Conservation (phyloP, 2,113 vertebrate species). For the Esox niger region DNA sequence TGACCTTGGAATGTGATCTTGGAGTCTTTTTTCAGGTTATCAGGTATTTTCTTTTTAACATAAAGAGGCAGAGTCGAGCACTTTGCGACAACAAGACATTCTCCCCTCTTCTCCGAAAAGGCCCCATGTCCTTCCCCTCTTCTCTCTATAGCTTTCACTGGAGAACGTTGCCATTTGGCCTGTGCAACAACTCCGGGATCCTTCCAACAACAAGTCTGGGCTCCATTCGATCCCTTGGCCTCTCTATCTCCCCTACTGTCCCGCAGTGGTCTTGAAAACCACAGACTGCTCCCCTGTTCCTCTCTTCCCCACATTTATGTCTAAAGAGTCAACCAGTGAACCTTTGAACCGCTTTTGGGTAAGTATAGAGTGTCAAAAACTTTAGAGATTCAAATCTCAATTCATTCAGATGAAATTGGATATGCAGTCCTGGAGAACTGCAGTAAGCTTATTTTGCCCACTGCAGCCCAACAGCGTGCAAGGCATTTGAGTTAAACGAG, state of each 20-base stretch:
- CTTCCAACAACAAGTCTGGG: conserved; percentile 59
- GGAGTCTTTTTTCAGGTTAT: too few relatives aligned
- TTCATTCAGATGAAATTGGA: conserved; percentile 20
- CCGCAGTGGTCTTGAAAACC: conserved; percentile 30
- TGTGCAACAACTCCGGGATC: conserved; percentile 14
- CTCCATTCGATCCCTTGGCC: conserved; percentile 9
- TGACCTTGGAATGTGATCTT: conserved; percentile 13
- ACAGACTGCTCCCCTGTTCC: conserved; percentile 7
- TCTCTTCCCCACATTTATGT: background rate
- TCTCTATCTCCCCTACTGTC: conserved; percentile 20
- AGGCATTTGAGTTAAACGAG: background rate
- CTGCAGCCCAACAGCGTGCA: background rate
- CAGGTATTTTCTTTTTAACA: background rate
- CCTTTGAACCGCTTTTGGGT: conserved; percentile 8
- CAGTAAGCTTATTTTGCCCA: background rate
- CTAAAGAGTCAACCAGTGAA: conserved; percentile 8
- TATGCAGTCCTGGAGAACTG: conserved; percentile 4
- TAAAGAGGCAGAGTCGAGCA: background rate
- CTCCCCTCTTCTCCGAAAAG: conserved; percentile 27
- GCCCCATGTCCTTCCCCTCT: conserved; percentile 8
- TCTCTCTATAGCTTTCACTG: conserved; percentile 25
- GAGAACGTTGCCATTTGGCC: conserved; percentile 54
- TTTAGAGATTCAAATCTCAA: conserved; percentile 14
- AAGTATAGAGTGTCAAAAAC: background rate
- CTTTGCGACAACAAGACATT: conserved; percentile 31